phyloP scores from a whole-genome alignment of 2,113 vertebrate genomes.

The Vidua macroura region DNA sequence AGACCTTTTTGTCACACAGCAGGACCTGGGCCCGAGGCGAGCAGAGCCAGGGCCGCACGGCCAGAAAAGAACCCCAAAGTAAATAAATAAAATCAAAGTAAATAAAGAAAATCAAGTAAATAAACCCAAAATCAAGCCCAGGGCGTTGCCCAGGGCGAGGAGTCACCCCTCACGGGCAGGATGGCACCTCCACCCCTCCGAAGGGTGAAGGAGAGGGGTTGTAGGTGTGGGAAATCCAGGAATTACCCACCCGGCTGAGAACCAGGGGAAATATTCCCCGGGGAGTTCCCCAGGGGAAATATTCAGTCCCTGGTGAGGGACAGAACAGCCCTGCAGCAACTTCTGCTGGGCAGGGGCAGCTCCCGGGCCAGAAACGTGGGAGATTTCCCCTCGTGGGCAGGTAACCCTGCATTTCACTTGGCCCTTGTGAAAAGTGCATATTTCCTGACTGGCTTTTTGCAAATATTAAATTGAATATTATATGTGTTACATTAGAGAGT shows the following conservation, averaged over 20 bases:
- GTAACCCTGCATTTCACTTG: not conserved
- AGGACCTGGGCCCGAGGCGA: not conserved
- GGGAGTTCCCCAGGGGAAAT: not conserved
- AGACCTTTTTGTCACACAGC: not conserved
- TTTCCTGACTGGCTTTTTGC: no score
- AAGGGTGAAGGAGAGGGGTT: not conserved
- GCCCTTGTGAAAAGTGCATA: no score
- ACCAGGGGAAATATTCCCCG: not conserved
- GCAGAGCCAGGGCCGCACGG: not conserved
- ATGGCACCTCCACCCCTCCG: not conserved
- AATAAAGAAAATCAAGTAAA: no score
- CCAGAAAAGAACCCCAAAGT: not conserved
- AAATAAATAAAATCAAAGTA: no score
- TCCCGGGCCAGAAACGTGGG: fast-evolving
- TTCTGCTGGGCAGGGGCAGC: not conserved
- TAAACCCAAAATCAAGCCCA: not conserved
- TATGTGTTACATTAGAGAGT: no score
- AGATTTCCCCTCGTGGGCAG: not conserved
- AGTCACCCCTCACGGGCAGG: not conserved
- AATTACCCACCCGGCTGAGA: not conserved
- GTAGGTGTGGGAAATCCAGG: not conserved
- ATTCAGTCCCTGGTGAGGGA: no score
- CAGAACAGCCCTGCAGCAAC: not conserved
- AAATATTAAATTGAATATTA: no score
- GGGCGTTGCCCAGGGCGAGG: not conserved